Percentiles rank a stretch among this genome's conserved stretches.
phyloP scores from a whole-genome alignment of 2,797 vertebrate species.

The Cirrhinus mrigala region DNA sequence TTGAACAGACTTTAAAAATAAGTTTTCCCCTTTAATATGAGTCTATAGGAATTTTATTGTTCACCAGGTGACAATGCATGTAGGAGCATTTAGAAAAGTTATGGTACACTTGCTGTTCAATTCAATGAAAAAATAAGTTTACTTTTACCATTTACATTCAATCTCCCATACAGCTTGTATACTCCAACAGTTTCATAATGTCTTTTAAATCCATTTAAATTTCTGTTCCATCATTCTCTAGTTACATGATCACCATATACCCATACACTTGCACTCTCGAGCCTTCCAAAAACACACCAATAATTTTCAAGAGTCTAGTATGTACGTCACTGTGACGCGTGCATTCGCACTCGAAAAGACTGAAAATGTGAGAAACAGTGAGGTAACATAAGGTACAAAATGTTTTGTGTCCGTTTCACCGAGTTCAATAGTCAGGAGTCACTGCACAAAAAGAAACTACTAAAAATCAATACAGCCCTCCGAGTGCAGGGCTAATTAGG shows the following conservation, averaged over 20 bases:
- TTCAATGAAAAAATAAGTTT: neutral
- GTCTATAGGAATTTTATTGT: neutral
- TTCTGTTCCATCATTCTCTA: neutral
- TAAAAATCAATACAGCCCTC: neutral
- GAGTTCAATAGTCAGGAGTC: conserved; percentile 39
- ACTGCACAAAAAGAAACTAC: conserved; percentile 1
- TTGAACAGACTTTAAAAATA: neutral
- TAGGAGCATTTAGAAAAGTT: neutral
- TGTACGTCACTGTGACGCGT: neutral
- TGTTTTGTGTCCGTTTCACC: conserved; percentile 20
- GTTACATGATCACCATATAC: neutral
- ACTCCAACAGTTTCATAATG: neutral
- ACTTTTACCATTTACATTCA: neutral
- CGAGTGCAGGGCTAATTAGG: conserved; percentile 17
- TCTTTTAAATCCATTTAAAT: neutral
- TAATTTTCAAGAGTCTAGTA: conserved; percentile 21
- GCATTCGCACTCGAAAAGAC: neutral
- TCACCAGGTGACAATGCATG: neutral
- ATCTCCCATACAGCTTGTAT: neutral
- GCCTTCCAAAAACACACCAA: conserved; percentile 4
- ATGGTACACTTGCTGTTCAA: neutral
- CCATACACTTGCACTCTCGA: neutral
- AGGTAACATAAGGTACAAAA: conserved; percentile 21
- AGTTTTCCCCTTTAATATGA: neutral
- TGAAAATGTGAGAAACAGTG: conserved; percentile 13